phyloP scores from a whole-genome alignment of 2,113 vertebrate genomes.

The Lampris megalopsis region DNA sequence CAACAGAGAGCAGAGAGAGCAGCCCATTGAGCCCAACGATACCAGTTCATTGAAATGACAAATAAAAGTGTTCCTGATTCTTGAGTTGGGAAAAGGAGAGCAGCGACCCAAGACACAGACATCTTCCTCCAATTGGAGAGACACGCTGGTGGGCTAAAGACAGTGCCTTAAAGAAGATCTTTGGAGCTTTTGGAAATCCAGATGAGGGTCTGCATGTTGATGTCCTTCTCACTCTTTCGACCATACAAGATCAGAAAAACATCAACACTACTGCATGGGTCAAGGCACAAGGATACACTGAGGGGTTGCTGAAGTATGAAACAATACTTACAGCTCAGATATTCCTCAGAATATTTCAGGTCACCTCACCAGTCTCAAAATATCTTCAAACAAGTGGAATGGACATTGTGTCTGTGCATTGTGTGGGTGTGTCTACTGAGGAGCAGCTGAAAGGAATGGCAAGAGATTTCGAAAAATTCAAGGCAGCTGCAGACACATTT shows the following conservation, averaged over 20 bases:
- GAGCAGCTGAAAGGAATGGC: too few relatives aligned
- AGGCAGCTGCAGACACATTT: too few relatives aligned
- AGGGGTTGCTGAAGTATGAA: conserved; percentile 29
- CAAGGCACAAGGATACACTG: conserved; percentile 14
- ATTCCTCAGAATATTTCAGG: conserved; percentile 31
- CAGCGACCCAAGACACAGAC: conserved; percentile 2
- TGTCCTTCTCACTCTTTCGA: conserved; percentile 1
- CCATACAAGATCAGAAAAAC: conserved; percentile 1
- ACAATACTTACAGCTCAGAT: conserved; percentile 26
- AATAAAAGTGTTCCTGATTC: too few relatives aligned
- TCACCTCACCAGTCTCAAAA: conserved; percentile 23
- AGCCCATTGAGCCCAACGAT: too few relatives aligned
- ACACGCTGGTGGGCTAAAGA: conserved; percentile 37
- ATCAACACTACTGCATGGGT: conserved; percentile 3
- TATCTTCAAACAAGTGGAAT: conserved; percentile 7
- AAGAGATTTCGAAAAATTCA: too few relatives aligned
- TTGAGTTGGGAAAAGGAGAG: too few relatives aligned
- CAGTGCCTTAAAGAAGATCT: conserved; percentile 25
- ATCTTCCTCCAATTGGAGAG: conserved; percentile 21
- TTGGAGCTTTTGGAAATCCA: conserved; percentile 32
- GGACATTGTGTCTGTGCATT: not conserved
- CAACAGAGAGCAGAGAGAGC: too few relatives aligned
- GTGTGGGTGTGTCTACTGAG: too few relatives aligned
- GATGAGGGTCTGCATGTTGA: conserved; percentile 14
- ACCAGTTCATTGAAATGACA: too few relatives aligned